These are phyloP conservation scores for Rhabdomys dilectus DNA, from an alignment of 2,113 vertebrate species.

Conservation along the genomic window DNA sequence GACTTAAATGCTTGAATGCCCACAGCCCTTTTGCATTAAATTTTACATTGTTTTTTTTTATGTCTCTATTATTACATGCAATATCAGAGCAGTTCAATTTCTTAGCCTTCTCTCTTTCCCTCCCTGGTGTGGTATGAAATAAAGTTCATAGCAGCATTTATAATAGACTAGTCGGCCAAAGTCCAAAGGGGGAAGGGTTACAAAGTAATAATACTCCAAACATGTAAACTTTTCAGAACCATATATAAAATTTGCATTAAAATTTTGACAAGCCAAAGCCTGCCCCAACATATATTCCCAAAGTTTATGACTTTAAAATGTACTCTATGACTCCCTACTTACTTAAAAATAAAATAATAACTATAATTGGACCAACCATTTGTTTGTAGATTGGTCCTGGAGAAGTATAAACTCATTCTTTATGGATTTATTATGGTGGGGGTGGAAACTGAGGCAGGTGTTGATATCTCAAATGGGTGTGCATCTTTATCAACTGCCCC, in stretches of 20 bases:
- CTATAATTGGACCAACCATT: background rate
- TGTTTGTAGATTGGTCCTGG: background rate
- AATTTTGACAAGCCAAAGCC: constrained; percentile 74
- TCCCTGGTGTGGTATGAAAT: constrained; percentile 86
- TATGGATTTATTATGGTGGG: background rate
- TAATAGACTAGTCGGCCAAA: constrained; percentile 80
- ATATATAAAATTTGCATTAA: constrained; percentile 83
- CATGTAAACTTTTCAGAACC: constrained; percentile 76
- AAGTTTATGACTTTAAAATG: constrained; percentile 46
- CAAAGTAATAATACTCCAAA: constrained; percentile 76
- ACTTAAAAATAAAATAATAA: background rate
- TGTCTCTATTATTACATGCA: constrained; percentile 75
- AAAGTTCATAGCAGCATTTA: constrained; percentile 81
- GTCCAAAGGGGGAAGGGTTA: constrained; percentile 77
- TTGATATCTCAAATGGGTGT: background rate
- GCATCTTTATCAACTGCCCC: background rate
- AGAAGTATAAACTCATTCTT: background rate
- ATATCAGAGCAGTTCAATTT: constrained; percentile 77
- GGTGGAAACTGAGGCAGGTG: background rate
- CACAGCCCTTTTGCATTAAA: constrained; percentile 83
- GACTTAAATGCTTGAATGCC: constrained; percentile 79
- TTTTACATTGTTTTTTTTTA: constrained; percentile 86
- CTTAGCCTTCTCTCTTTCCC: constrained; percentile 45
- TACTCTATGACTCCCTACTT: background rate
- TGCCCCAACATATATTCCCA: constrained; percentile 65